phyloP scores from a whole-genome alignment of 2,113 vertebrate species.

The Campylorhamphus procurvoides region DNA sequence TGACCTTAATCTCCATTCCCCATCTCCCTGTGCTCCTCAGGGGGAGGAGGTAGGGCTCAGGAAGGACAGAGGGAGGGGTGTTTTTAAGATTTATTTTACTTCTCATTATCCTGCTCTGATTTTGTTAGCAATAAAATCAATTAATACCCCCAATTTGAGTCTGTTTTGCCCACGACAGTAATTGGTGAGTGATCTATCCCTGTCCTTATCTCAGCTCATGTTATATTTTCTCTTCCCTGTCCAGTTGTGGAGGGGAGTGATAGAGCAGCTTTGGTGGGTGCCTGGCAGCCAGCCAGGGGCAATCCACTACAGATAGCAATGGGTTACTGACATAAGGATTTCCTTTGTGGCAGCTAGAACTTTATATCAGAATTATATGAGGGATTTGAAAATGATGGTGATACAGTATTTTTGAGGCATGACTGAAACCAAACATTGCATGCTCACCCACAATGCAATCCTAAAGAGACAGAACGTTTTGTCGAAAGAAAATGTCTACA shows the following conservation, averaged over 20 bases:
- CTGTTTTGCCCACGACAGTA: background rate
- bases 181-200: background rate
- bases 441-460: background rate
- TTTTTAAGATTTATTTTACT: background rate
- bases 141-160: background rate
- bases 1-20: background rate
- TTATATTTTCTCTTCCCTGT: background rate
- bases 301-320: background rate
- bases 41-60: background rate
- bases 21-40: background rate
- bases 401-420: background rate
- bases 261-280: background rate
- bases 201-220: background rate
- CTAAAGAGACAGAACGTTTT: background rate
- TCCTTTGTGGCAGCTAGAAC: background rate
- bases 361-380: background rate
- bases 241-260: background rate
- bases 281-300: background rate
- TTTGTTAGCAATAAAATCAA: background rate
- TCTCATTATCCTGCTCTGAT: background rate
- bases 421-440: background rate
- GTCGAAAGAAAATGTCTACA: background rate
- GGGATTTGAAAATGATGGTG: background rate
- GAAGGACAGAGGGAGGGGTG: background rate
- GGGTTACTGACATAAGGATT: background rate